Base-by-base conservation (phyloP, 2,113 vertebrate genomes). In the Mixornis gularis region DNA sequence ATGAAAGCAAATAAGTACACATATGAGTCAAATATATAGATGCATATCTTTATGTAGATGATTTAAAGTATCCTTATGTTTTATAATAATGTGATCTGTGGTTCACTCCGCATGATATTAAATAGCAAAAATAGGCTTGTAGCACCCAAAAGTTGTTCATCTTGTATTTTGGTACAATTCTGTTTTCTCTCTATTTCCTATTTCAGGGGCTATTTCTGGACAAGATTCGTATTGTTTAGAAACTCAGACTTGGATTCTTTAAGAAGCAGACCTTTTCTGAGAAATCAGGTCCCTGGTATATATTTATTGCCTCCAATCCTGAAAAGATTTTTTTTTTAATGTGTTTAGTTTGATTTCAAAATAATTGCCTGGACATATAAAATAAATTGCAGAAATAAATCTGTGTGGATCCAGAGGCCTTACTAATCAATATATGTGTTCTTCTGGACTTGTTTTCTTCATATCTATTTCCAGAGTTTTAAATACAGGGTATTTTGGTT, bases 301-400 rank as follows among this genome's bases (percentile, higher is more conserved):
- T 87, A 63, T 82, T 77, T 90, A 53, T 59, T 66, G 56, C 12
- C 19, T 91, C 10, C 25, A 77, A 32, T 77, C 30, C 48, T 73
- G 49, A 62, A 70, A 85, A 83, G 13, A 38, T n/a, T 60, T 59
- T 43, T 76, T 66, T 66, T 70, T 48, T 17, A 53, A 48, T 56
- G 15, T 82, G n/a, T 74, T 92, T 87, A 52, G 52, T 71, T 92
- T 92, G 82, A 79, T 79, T 85, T 93, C 82, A 80, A 66, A 87
- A 81, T 87, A 79, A 80, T 73, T 80, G 72, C 56, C 34, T 85
- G 63, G 55, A 32, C 70, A 51, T 55, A 53, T 59, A 83, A 88
- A 92, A 88, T 74, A 74, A 91, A 93, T 91, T 58, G 51, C 51
- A 69, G 74, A 69, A 89, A 77, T 73, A 79, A 90, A 91, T 82